Conservation (phyloP, 2,797 vertebrate species). For the Masticophis lateralis region DNA sequence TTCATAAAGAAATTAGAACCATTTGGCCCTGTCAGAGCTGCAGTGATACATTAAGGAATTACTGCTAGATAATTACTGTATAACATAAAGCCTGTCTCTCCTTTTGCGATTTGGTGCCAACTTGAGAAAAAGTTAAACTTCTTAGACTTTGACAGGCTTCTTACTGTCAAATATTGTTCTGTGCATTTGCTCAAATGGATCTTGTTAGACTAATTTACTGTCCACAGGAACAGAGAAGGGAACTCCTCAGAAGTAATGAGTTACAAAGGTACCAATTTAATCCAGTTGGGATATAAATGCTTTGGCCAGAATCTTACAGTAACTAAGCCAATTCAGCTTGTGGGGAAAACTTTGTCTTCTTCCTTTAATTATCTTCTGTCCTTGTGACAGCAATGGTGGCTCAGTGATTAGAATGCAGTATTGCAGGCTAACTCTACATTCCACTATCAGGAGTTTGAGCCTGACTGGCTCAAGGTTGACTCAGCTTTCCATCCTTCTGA, state of each 20-base stretch:
- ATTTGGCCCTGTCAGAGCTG: not conserved
- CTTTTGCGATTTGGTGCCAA: not conserved
- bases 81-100: not conserved
- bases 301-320: not conserved
- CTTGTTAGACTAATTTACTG: not conserved
- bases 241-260: not conserved
- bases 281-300: not conserved
- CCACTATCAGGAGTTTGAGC: not conserved
- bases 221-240: not conserved
- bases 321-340: not conserved
- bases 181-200: not conserved
- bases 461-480: not conserved
- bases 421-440: not conserved
- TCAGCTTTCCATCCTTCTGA: not conserved
- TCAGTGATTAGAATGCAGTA: not conserved
- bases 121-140: not conserved
- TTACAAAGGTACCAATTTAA: not conserved
- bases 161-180: not conserved
- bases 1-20: not conserved
- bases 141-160: not conserved
- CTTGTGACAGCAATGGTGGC: no score
- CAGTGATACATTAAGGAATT: not conserved
- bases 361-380: not conserved
- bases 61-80: not conserved
- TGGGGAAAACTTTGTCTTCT: not conserved